Conservation (phyloP, 2,888 invertebrate species). For the Herminia tarsipennalis region DNA sequence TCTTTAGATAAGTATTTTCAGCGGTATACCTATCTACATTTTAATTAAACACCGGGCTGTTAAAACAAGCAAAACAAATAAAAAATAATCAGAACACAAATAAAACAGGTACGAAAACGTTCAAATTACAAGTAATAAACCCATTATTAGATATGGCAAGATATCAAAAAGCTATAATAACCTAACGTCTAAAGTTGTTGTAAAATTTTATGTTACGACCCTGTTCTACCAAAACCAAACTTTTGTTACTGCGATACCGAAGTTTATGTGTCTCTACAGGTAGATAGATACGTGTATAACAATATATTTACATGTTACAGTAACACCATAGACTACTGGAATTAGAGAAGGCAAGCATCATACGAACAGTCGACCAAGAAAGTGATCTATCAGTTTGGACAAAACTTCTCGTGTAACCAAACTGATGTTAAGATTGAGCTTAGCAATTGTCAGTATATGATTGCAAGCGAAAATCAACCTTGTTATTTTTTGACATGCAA, state of each 20-base stretch:
- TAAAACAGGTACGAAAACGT: constrained; percentile 56
- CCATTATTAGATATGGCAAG: constrained; percentile 75
- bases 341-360: too few relatives aligned
- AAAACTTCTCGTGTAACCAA: too few relatives aligned
- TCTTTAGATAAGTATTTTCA: too few relatives aligned
- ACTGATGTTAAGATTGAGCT: too few relatives aligned
- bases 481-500: too few relatives aligned
- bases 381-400: too few relatives aligned
- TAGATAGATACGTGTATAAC: constrained; percentile 15
- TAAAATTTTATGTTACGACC: constrained; percentile 81
- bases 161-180: constrained; percentile 79
- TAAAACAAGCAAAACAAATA: background rate
- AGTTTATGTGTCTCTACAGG: constrained; percentile 62
- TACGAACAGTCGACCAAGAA: too few relatives aligned
- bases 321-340: too few relatives aligned
- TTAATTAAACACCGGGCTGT: too few relatives aligned
- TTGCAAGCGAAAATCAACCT: too few relatives aligned
- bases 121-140: constrained; percentile 73
- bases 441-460: too few relatives aligned
- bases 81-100: constrained; percentile 38
- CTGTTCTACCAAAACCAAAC: constrained; percentile 70
- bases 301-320: constrained; percentile 8
- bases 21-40: too few relatives aligned
- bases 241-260: constrained; percentile 68
- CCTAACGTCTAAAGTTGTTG: constrained; percentile 77